Evolutionary conservation across 2,797 vertebrate species (phyloP).

Genomic region (Buceros bicornis): DNA sequence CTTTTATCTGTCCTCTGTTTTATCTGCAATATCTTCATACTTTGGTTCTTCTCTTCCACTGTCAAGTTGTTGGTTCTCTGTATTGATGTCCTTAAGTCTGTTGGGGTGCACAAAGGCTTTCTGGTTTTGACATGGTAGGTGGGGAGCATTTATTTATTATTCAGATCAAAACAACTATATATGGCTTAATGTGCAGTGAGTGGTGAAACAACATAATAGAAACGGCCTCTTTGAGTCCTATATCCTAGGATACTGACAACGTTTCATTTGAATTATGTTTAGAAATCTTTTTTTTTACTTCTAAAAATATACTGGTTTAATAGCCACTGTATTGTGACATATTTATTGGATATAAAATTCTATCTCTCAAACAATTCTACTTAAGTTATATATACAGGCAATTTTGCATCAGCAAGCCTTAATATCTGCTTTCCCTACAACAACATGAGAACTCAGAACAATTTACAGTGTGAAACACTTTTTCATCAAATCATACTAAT

Average conservation of each 20-base stretch:
- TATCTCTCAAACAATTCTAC: neutral
- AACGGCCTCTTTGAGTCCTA: neutral
- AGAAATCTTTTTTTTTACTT: neutral
- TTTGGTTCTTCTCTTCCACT: neutral
- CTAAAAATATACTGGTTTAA: neutral
- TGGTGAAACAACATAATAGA: neutral
- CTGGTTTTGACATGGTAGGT: neutral
- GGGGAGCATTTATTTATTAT: neutral
- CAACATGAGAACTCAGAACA: neutral
- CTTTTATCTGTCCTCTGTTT: neutral
- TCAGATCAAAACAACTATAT: neutral
- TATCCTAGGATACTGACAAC: neutral
- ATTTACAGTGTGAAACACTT: neutral
- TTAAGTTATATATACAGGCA: neutral
- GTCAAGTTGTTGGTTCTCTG: rapidly evolving
- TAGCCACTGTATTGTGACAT: neutral
- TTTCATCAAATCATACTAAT: neutral
- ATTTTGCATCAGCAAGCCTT: neutral
- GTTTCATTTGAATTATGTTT: neutral
- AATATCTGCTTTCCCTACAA: neutral
- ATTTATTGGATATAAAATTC: neutral
- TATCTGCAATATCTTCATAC: neutral
- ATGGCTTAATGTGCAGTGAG: neutral
- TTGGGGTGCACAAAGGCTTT: neutral
- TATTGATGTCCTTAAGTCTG: neutral